Evolutionary conservation across 2,113 vertebrate species (phyloP), one percentile per base, ranked within the genome.

Genomic region (Zingel zingel): DNA sequence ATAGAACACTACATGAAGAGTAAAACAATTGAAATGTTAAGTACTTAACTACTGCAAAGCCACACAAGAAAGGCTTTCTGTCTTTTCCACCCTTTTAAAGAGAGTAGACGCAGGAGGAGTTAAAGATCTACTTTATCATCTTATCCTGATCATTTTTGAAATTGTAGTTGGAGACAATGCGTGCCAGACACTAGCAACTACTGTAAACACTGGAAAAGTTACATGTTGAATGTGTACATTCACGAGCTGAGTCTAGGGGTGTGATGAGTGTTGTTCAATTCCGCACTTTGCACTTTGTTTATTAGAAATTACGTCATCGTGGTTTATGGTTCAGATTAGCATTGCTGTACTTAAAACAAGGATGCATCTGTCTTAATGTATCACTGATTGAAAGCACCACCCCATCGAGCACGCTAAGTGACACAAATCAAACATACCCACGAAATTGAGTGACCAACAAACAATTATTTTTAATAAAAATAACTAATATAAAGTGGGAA

Each of bases 41-140:
- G 77, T 83, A 62, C 88, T 90, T 86, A 90, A 64, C 23, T 66
- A 57, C 27, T 64, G 77, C 63, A 74, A 80, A 75, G 72, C 54
- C 51, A 47, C 36, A 64, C 33, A 27, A 56, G 30, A 57, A 79
- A 51, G 33, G 51, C 64, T 76, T 48, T 25, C 23, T 76, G 50
- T 48, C 69, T 57, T 61, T 64, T 82, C 25, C 30, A 8, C 10
- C 47, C 59, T 18, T 18, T 85, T 80, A 80, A 53, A 74, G 39
- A 30, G 65, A 76, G 45, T 0, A 59, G 16, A 77, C 1, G 63
- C 39, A 53, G 47, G 19, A 65, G 50, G 16, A 75, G 27, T 18
- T 79, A 56, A 78, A 39, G 70, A 78, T 84, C 48, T 54, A 62
- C 14, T 72, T 65, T 18, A 27, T 74, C 25, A 74, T 56, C n/a